phyloP scores from a whole-genome alignment of 1,140 invertebrate genomes.

The Orius laevigatus region DNA sequence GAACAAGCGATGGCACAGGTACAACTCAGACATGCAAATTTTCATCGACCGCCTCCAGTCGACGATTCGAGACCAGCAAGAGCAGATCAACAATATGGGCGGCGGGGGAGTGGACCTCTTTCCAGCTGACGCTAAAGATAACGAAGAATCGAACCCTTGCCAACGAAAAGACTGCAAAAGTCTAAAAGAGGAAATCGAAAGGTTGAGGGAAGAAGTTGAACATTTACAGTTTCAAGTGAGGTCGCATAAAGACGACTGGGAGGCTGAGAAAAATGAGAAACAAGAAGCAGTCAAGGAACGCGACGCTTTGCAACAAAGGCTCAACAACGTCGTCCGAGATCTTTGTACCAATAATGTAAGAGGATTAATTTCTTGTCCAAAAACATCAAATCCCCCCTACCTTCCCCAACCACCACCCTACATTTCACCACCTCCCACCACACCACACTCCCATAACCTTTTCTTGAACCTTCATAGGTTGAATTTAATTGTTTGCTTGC shows the following conservation, averaged over 20 bases:
- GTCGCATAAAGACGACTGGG: slow-evolving; percentile 22
- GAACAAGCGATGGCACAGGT: slow-evolving; percentile 26
- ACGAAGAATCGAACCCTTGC: background rate
- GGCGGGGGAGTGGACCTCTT: background rate
- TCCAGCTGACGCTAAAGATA: background rate
- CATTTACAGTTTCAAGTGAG: slow-evolving; percentile 21
- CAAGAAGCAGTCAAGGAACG: slow-evolving; percentile 20
- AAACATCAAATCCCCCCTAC: background rate
- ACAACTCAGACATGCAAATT: slow-evolving; percentile 24
- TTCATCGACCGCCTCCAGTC: slow-evolving; percentile 24
- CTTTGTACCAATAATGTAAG: slow-evolving; percentile 10
- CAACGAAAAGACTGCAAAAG: slow-evolving; percentile 7
- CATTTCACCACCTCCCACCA: background rate
- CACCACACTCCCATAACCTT: background rate
- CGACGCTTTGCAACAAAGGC: slow-evolving; percentile 15
- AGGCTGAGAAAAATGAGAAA: slow-evolving; percentile 23
- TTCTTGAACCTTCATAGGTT: background rate
- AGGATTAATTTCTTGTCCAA: background rate
- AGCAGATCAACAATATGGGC: slow-evolving; percentile 22
- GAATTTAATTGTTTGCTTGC: background rate
- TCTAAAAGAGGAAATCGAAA: slow-evolving; percentile 12
- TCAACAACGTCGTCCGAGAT: slow-evolving; percentile 6
- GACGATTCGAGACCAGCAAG: slow-evolving; percentile 25
- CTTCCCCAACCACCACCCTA: too few relatives aligned
- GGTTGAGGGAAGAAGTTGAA: slow-evolving; percentile 18